phyloP scores from a whole-genome alignment of 2,113 vertebrate species.

The Electrona antarctica region DNA sequence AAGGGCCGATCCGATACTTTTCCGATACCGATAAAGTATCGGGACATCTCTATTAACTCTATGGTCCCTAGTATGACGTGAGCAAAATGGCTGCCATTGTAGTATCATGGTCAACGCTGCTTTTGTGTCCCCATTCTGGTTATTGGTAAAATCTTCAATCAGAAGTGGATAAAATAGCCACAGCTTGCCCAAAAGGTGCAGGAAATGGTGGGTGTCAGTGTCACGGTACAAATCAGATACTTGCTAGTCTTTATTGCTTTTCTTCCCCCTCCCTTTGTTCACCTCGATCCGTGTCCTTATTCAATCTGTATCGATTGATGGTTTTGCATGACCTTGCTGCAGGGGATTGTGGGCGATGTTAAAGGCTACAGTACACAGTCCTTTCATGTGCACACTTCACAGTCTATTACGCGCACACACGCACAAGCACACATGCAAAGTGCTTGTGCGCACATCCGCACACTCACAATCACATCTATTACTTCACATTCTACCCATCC shows the following conservation, averaged over 20 bases:
- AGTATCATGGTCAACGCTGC: background rate
- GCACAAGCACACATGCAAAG: conserved; percentile 4
- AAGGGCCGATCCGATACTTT: too few relatives aligned
- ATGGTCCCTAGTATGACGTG: too few relatives aligned
- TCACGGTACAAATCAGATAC: conserved; percentile 20
- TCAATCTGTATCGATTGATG: conserved; percentile 61
- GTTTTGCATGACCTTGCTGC: conserved; percentile 69
- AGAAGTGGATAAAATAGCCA: conserved; percentile 11
- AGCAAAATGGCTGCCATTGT: too few relatives aligned
- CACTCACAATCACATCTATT: background rate
- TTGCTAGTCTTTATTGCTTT: conserved; percentile 17
- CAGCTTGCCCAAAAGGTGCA: conserved; percentile 15
- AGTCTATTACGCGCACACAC: conserved; percentile 31
- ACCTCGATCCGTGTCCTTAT: conserved; percentile 55
- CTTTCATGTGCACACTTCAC: conserved; percentile 20
- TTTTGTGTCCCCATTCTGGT: background rate
- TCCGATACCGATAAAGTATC: too few relatives aligned
- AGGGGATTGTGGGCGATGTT: conserved; percentile 48
- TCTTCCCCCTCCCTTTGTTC: conserved; percentile 15
- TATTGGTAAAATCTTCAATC: background rate
- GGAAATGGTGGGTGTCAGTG: background rate
- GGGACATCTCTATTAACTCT: too few relatives aligned
- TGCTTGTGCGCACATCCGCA: background rate
- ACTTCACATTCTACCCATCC: background rate
- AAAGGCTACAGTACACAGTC: conserved; percentile 33